These are phyloP conservation scores for Paradoxurus hermaphroditus DNA, from an alignment of 2,113 vertebrate species.

Conservation along the genomic window DNA sequence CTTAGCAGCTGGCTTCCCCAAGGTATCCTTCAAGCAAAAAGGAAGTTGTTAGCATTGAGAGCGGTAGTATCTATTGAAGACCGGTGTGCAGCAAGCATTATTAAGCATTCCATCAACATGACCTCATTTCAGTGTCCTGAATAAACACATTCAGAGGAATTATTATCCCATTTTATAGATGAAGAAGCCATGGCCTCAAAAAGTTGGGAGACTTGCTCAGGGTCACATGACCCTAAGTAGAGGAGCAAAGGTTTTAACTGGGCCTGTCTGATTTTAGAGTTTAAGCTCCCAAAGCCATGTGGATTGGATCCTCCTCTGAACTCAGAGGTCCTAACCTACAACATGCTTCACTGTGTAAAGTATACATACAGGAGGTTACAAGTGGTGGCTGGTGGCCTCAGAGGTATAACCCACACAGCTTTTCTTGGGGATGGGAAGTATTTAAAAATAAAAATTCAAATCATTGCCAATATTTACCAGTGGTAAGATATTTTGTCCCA, in stretches of 20 bases:
- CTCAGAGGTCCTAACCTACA: not conserved
- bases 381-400: not conserved
- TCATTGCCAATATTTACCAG: not conserved
- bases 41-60: not conserved
- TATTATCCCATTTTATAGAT: not conserved
- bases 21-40: slow-evolving; percentile 88
- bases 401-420: not conserved
- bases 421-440: not conserved
- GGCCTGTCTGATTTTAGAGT: slow-evolving; percentile 7
- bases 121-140: not conserved
- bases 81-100: not conserved
- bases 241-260: not conserved
- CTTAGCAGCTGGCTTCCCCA: slow-evolving; percentile 94
- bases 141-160: not conserved
- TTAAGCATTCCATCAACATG: not conserved
- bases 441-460: slow-evolving; percentile 8
- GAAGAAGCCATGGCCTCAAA: not conserved
- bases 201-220: not conserved
- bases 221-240: not conserved
- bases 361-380: not conserved
- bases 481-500: not conserved
- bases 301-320: not conserved
- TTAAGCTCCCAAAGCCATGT: not conserved
- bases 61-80: not conserved
- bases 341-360: not conserved